phyloP scores from a whole-genome alignment of 2,113 vertebrate species.

The Aptenodytes forsteri region DNA sequence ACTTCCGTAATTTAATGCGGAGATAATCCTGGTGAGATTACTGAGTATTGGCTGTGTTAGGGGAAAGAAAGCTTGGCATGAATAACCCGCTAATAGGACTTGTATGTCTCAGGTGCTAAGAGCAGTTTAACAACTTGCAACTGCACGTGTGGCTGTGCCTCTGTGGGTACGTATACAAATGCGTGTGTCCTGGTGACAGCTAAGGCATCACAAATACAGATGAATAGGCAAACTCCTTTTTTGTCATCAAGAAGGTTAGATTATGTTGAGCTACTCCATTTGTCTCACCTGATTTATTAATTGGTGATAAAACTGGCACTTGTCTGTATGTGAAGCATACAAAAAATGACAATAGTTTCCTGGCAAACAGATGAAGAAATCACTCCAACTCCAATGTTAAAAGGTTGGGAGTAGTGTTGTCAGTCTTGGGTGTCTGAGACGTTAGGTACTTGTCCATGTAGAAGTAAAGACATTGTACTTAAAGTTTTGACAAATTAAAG shows the following conservation, averaged over 20 bases:
- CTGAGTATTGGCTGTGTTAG: background rate
- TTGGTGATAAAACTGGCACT: background rate
- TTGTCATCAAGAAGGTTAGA: background rate
- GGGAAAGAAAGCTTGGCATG: background rate
- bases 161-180: fast-evolving
- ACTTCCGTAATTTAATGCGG: background rate
- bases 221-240: background rate
- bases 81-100: background rate
- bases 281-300: background rate
- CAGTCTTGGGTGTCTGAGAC: background rate
- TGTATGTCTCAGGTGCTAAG: background rate
- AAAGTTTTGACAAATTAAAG: background rate
- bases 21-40: background rate
- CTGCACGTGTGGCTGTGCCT: background rate
- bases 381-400: background rate
- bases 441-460: background rate
- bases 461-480: background rate
- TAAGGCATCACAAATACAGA: background rate
- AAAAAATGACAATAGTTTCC: background rate
- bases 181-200: background rate
- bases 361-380: background rate
- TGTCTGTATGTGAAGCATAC: background rate
- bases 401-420: background rate
- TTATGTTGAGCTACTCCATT: background rate
- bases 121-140: background rate